Evolutionary conservation across 2,888 invertebrate species (phyloP), one percentile per base, ranked within the genome.

Genomic region (Tanaodytes sp.): DNA sequence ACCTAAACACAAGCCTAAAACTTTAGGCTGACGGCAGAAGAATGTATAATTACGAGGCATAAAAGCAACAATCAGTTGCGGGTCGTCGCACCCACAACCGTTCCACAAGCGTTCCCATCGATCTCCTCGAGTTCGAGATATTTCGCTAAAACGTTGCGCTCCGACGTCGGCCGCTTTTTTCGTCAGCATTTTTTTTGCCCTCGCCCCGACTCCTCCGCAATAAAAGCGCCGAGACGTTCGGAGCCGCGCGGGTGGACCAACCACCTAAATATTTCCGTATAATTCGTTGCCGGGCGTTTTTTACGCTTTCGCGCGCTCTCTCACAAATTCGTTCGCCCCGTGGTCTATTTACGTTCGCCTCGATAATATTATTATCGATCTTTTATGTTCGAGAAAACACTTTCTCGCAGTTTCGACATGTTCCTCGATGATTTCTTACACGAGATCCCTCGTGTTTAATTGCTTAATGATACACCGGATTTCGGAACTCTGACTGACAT

Each of bases 21-120:
- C 75, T 71, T 61, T 57, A 65, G 74, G 75, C 72, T 73, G 72
- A 73, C 67, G 73, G 72, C 77, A 75, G 72, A 78, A 74, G 80
- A 84, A 84, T 84, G 83, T 84, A 81, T 84, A 84, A 84, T 84
- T 84, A 84, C 81, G 82, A 80, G 77, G 80, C 83, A 84, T 84
- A 84, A 84, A 84, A n/a, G n/a, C n/a, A n/a, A 84, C 79, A 79
- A 82, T 82, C 82, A 76, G 77, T 77, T 75, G 75, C 75, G 75
- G 80, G 78, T 80, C 80, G 76, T 79, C 79, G 81, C 82, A 79
- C 82, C 79, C 80, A 80, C 77, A 66, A 79, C 46, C 46, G 46
- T 46, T 20, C 42, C 23, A 31, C 18, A 2, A 66, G 75, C 74
- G 80, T 83, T 84, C 83, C 82, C 83, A 83, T 82, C 83, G 82